Evolutionary conservation across 2,113 vertebrate species (phyloP).

Genomic region (Paraplagusia blochii): DNA sequence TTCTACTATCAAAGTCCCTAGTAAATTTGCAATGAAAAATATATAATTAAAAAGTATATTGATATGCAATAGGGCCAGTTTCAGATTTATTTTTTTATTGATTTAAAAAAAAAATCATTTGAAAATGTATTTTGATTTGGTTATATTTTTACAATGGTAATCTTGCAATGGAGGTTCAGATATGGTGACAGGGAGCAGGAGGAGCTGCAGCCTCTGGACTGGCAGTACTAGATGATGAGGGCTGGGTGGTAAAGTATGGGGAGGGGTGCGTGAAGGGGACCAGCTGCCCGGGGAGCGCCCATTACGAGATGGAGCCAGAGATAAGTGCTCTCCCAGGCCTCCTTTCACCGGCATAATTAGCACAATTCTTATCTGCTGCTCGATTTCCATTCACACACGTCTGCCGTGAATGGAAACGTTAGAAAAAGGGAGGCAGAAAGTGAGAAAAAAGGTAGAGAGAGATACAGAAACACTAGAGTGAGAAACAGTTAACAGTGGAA

Average conservation of each 20-base stretch:
- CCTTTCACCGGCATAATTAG: conserved; percentile 83
- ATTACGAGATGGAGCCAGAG: conserved; percentile 83
- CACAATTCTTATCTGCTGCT: conserved; percentile 83
- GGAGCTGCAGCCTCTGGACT: conserved; percentile 39
- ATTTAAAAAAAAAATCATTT: too few relatives aligned
- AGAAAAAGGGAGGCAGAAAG: conserved; percentile 59
- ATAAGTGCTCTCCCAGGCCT: conserved; percentile 85
- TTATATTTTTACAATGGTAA: too few relatives aligned
- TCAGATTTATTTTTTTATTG: too few relatives aligned
- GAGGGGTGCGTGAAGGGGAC: conserved; percentile 44
- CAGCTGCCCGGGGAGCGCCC: conserved; percentile 82
- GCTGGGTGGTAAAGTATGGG: conserved; percentile 40
- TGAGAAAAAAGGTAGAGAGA: neutral
- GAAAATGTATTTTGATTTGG: too few relatives aligned
- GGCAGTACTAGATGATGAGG: conserved; percentile 39
- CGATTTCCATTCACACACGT: conserved; percentile 81
- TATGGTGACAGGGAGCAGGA: conserved; percentile 27
- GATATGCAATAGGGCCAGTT: too few relatives aligned
- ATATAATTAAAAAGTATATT: too few relatives aligned
- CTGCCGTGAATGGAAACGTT: conserved; percentile 71
- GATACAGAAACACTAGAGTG: conserved; percentile 25
- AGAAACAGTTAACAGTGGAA: conserved; percentile 54
- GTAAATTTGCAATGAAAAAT: too few relatives aligned
- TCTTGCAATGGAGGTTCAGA: conserved; percentile 26
- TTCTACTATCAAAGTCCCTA: too few relatives aligned